These are phyloP conservation scores for Mormyrops boulengeri DNA, from an alignment of 2,797 vertebrate species.

Conservation along the genomic window DNA sequence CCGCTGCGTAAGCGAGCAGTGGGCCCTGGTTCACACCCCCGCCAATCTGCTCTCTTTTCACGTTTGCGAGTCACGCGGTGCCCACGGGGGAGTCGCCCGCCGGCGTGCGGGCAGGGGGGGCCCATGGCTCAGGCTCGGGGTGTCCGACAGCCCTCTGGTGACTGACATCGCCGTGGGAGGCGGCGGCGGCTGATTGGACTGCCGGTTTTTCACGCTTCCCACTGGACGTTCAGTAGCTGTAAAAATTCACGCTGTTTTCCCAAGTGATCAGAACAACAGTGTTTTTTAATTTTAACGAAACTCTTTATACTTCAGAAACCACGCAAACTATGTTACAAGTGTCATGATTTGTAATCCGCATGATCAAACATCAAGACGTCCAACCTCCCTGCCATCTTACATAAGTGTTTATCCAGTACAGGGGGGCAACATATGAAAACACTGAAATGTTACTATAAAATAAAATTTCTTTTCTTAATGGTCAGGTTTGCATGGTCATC, in stretches of 20 bases:
- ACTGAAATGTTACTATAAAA: not conserved
- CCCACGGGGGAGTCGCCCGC: not conserved
- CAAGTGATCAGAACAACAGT: not conserved
- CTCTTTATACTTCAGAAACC: constrained; percentile 6
- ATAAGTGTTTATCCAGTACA: not conserved
- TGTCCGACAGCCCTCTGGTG: not conserved
- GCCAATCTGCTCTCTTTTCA: constrained; percentile 12
- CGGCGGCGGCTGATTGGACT: not conserved
- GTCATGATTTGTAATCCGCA: not conserved
- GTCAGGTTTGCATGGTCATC: not conserved
- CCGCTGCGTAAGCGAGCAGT: not conserved
- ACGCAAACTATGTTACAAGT: constrained; percentile 1
- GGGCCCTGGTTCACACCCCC: constrained; percentile 6
- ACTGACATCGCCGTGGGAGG: not conserved
- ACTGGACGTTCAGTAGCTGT: not conserved
- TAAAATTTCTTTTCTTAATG: not conserved
- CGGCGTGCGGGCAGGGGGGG: no score
- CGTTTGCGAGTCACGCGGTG: not conserved
- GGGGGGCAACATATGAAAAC: not conserved
- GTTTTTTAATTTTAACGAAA: not conserved
- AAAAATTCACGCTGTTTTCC: constrained; percentile 7
- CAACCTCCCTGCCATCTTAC: not conserved
- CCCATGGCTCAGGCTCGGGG: not conserved
- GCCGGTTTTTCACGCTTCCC: not conserved
- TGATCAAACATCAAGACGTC: not conserved